Percentiles rank a stretch among this genome's conserved stretches.
These are phyloP conservation scores for Macrotrachela quadricornifera DNA, from an alignment of 1,140 invertebrate genomes.

Conservation along the genomic window DNA sequence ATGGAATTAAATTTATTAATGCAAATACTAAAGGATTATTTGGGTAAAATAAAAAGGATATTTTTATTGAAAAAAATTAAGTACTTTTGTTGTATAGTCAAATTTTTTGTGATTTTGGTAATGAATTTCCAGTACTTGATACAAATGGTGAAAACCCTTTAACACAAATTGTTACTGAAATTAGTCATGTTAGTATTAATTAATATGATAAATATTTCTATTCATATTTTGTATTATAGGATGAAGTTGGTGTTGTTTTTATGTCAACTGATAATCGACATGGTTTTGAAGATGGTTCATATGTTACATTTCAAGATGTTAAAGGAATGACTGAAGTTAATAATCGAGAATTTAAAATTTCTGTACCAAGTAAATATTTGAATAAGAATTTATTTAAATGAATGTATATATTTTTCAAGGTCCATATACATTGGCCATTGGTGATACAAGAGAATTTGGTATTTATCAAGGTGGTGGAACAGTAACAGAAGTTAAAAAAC, in stretches of 20 bases:
- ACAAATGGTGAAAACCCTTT: slow-evolving; percentile 67
- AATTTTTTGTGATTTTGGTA: slow-evolving; percentile 87
- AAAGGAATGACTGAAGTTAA: slow-evolving; percentile 88
- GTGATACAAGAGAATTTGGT: slow-evolving; percentile 51
- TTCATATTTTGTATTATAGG: slow-evolving; percentile 16
- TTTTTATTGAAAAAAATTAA: slow-evolving; percentile 15
- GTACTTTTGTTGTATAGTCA: slow-evolving; percentile 26
- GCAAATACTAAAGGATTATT: slow-evolving; percentile 75
- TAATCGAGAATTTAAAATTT: slow-evolving; percentile 64
- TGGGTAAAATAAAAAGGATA: slow-evolving; percentile 29
- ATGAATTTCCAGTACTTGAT: slow-evolving; percentile 62
- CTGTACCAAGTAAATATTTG: slow-evolving; percentile 25
- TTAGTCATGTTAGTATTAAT: slow-evolving; percentile 34
- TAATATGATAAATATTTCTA: too few species aligned
- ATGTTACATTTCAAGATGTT: slow-evolving; percentile 74
- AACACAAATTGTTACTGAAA: slow-evolving; percentile 35
- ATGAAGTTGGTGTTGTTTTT: slow-evolving; percentile 44
- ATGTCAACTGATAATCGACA: slow-evolving; percentile 34
- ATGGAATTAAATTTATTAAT: slow-evolving; percentile 63
- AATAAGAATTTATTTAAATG: too few species aligned
- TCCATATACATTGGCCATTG: slow-evolving; percentile 91
- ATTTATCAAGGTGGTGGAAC: slow-evolving; percentile 54
- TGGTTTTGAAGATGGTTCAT: slow-evolving; percentile 63
- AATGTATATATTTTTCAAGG: slow-evolving; percentile 34
- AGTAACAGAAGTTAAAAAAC: slow-evolving; percentile 87